Base-by-base conservation (phyloP, 2,888 invertebrate genomes). In the Callyntrura guangdongensis region DNA sequence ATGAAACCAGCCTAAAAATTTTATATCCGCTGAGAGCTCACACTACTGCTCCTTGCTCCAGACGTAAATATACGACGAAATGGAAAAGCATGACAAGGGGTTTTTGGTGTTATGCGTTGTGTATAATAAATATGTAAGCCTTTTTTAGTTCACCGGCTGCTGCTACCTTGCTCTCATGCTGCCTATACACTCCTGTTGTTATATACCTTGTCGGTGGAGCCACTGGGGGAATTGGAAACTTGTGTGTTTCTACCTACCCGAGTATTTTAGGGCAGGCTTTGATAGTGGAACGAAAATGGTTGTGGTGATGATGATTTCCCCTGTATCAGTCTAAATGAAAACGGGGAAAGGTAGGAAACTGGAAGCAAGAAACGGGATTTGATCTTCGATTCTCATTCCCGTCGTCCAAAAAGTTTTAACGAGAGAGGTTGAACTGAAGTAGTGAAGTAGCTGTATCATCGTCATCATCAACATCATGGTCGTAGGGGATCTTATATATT, bases 201-300 rank as follows among this genome's bases (percentile, higher is more conserved):
- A 36, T 36, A 6, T 36, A 36, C 36, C 36, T 36, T 36, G 36
- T 36, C 36, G 36, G 59, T n/a, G 6, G 6, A 27, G 17, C 11
- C 77, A 82, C 72, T 59, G 86, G 86, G 86, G 90, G 90, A 90
- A 90, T 90, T 36, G 86, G 82, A 90, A 90, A 90, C 86, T 90
- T 86, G 86, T 90, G 72, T 74, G 20, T 67, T 45, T 56, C 17
- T 81, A 17, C 61, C 47, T 22, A 25, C 67, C 49, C 1, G 25
- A 64, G 20, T n/a, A 67, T 25, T 64, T 83, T 49, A 49, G 67
- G 47, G 36, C 36, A 83, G 47, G n/a, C 9, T 1, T n/a, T 27
- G 45, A 17, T 56, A 56, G 53, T 25, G 20, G 47, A 83, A n/a
- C 12, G 20, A 69, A 14, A 83, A 69, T 59, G 27, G 12, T 59